Percentiles rank a stretch among this genome's conserved stretches.
phyloP scores from a whole-genome alignment of 2,888 invertebrate species.

The Trilocha varians region DNA sequence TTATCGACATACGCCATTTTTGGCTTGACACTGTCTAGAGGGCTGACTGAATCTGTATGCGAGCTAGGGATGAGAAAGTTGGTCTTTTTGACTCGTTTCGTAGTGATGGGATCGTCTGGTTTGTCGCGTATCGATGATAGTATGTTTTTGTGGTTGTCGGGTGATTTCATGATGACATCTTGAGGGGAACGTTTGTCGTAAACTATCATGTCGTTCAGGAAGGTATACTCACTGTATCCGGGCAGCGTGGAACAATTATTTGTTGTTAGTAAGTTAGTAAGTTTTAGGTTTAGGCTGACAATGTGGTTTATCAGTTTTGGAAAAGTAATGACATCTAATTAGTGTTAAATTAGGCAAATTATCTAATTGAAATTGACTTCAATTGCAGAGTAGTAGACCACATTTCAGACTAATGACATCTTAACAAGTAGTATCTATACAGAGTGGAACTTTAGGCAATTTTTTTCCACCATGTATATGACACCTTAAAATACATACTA shows the following conservation, averaged over 20 bases:
- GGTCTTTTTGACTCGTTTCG: constrained; percentile 45
- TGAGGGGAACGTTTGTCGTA: constrained; percentile 58
- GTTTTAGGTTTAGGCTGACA: too few species aligned
- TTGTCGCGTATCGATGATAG: constrained; percentile 56
- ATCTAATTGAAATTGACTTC: too few species aligned
- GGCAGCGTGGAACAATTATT: constrained; percentile 16
- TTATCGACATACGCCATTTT: constrained; percentile 61
- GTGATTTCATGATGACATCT: constrained; percentile 65
- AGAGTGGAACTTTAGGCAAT: too few species aligned
- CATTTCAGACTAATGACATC: too few species aligned
- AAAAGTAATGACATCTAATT: too few species aligned
- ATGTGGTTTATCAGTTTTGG: too few species aligned
- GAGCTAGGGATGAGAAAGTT: constrained; percentile 48
- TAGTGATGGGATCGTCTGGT: constrained; percentile 53
- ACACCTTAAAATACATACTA: too few species aligned
- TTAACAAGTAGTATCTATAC: too few species aligned
- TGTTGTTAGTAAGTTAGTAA: constrained; percentile 24
- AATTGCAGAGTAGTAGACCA: too few species aligned
- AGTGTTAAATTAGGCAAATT: too few species aligned
- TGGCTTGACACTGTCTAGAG: constrained; percentile 40
- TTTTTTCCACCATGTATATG: too few species aligned
- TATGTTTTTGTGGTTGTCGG: constrained; percentile 61
- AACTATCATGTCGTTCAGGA: constrained; percentile 40
- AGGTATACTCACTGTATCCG: constrained; percentile 63
- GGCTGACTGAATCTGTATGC: constrained; percentile 49